phyloP scores from a whole-genome alignment of 2,888 invertebrate genomes.

The Tetranychus piercei region DNA sequence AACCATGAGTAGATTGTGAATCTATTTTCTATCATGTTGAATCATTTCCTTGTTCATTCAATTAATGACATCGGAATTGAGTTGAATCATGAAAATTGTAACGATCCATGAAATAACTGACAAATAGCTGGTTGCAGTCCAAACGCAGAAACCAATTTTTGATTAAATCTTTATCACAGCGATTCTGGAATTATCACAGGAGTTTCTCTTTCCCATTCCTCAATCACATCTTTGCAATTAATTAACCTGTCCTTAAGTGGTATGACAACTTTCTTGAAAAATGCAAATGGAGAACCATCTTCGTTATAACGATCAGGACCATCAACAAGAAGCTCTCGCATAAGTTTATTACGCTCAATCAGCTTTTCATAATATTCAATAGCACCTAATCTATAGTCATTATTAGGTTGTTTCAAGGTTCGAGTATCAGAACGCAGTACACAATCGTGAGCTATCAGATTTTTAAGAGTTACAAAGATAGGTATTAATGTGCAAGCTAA shows the following conservation, averaged over 20 bases:
- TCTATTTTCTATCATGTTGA: too few species aligned
- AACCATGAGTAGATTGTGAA: too few species aligned
- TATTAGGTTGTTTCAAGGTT: background rate
- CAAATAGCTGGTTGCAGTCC: too few species aligned
- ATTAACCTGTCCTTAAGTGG: background rate
- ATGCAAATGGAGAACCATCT: background rate
- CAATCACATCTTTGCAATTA: background rate
- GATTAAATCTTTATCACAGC: background rate
- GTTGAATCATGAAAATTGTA: too few species aligned
- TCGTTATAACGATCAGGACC: background rate
- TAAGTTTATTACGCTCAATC: conserved; percentile 12
- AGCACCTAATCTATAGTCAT: background rate
- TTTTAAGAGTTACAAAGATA: too few species aligned
- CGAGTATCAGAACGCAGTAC: background rate
- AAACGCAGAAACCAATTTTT: background rate
- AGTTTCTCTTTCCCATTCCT: background rate
- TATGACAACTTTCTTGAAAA: background rate
- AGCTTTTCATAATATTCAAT: conserved; percentile 12
- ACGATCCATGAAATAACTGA: too few species aligned
- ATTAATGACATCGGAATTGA: too few species aligned
- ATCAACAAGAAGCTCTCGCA: conserved; percentile 4
- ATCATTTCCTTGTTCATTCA: too few species aligned
- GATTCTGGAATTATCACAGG: background rate
- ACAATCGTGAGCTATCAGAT: background rate
- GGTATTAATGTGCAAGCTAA: too few species aligned